phyloP scores from a whole-genome alignment of 1,140 invertebrate species.

The Drosophila nasuta region DNA sequence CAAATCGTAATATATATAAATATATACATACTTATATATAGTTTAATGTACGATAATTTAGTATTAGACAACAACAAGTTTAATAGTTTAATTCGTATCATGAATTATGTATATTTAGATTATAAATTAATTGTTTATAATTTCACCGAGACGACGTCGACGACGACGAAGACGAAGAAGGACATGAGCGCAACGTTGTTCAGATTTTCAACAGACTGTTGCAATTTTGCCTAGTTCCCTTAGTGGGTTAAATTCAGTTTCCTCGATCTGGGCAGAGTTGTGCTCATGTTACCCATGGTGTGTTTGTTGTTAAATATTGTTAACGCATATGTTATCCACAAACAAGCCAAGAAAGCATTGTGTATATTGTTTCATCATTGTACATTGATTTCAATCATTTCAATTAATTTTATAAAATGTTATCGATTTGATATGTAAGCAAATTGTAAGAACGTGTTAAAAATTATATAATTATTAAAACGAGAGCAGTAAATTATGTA shows the following conservation, averaged over 20 bases:
- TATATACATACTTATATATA: constrained; percentile 34
- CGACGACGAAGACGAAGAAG: no score
- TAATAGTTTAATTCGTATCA: constrained; percentile 37
- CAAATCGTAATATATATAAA: constrained; percentile 48
- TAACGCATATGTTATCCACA: constrained; percentile 24
- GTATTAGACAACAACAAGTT: constrained; percentile 50
- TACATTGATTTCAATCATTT: constrained; percentile 58
- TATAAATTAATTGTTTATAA: constrained; percentile 3
- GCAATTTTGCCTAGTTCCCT: constrained; percentile 78
- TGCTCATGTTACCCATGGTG: constrained; percentile 37
- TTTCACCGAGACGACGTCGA: constrained; percentile 14
- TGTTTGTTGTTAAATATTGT: constrained; percentile 46
- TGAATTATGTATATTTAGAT: constrained; percentile 35
- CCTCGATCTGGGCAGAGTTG: constrained; percentile 44
- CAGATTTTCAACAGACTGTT: constrained; percentile 67
- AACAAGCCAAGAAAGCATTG: constrained; percentile 49
- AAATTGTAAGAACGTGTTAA: constrained; percentile 64
- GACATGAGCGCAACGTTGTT: constrained; percentile 41
- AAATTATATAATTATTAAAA: constrained; percentile 42
- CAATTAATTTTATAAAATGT: constrained; percentile 62
- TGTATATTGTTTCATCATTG: constrained; percentile 63
- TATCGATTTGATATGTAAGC: constrained; percentile 65
- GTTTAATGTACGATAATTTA: constrained; percentile 51
- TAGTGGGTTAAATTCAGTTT: constrained; percentile 80
- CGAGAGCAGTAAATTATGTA: constrained; percentile 46